A percentile compares a stretch with the other conserved stretches of the same genome.
These are phyloP conservation scores for Lepus townsendii DNA, from an alignment of 2,797 vertebrate genomes.

Conservation along the genomic window DNA sequence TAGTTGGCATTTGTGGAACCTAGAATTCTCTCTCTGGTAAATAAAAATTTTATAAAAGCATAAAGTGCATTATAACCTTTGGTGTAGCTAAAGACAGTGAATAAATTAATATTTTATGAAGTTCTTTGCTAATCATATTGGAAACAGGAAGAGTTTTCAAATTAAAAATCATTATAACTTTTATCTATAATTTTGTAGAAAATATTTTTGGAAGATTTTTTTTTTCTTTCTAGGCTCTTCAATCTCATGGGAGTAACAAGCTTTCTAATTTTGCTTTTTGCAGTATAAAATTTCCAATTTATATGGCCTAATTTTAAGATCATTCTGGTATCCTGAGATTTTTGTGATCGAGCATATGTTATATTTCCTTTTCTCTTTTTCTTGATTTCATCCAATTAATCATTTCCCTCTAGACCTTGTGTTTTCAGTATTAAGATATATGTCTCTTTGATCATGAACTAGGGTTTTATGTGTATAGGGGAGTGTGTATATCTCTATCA, in stretches of 20 bases:
- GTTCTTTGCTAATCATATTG: not conserved
- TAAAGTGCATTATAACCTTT: not conserved
- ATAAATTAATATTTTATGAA: not conserved
- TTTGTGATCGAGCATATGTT: constrained; percentile 36
- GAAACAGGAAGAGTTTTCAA: constrained; percentile 32
- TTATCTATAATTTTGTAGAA: constrained; percentile 42
- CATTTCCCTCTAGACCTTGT: not conserved
- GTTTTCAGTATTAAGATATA: constrained; percentile 23
- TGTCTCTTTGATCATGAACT: constrained; percentile 22
- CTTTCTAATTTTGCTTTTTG: constrained; percentile 45
- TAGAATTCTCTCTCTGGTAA: no score
- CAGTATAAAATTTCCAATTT: constrained; percentile 55
- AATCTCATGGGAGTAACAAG: not conserved
- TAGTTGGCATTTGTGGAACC: no score
- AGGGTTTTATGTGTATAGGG: not conserved
- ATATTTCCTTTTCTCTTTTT: not conserved
- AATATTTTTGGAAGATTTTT: not conserved
- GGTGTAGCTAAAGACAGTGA: not conserved
- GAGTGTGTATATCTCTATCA: no score
- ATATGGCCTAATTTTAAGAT: constrained; percentile 70
- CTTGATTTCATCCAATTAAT: constrained; percentile 57
- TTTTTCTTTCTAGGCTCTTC: constrained; percentile 14
- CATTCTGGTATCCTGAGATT: not conserved
- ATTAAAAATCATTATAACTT: constrained; percentile 38
- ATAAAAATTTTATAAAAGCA: not conserved